Conservation (phyloP, 2,113 vertebrate species). For the Lophius piscatorius region DNA sequence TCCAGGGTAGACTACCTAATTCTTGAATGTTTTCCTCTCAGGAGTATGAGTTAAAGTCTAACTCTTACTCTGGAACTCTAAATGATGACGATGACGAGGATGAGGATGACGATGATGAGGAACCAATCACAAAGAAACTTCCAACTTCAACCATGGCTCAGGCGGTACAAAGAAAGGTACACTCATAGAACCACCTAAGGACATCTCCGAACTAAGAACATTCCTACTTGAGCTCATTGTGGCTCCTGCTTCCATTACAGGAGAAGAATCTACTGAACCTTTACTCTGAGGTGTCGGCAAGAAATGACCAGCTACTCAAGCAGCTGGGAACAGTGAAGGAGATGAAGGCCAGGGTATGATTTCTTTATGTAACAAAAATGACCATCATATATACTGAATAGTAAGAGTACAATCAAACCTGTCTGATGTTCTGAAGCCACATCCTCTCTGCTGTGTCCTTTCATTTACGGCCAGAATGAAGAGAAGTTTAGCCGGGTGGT, state of each 20-base stretch:
- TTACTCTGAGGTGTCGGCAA: slow-evolving; percentile 83
- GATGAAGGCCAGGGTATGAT: slow-evolving; percentile 82
- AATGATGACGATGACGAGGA: slow-evolving; percentile 64
- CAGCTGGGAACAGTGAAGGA: slow-evolving; percentile 85
- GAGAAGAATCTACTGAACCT: slow-evolving; percentile 83
- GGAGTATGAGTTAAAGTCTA: slow-evolving; percentile 87
- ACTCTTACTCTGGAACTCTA: slow-evolving; percentile 84
- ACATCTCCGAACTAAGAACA: not conserved
- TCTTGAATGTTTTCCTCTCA: slow-evolving; percentile 68
- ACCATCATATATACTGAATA: not conserved
- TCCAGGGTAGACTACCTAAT: too few species aligned
- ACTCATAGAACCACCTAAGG: not conserved
- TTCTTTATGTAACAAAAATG: not conserved
- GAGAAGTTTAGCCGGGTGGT: slow-evolving; percentile 75
- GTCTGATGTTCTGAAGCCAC: not conserved
- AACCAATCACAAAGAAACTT: slow-evolving; percentile 66
- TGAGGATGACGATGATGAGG: not conserved
- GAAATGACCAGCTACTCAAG: slow-evolving; percentile 83
- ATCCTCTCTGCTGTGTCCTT: not conserved
- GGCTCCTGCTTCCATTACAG: slow-evolving; percentile 66
- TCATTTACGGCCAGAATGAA: slow-evolving; percentile 82
- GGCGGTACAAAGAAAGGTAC: slow-evolving; percentile 87
- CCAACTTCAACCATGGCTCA: slow-evolving; percentile 80
- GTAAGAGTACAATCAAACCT: not conserved
- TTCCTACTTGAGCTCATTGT: not conserved